Conservation (phyloP, 2,888 invertebrate genomes). For the Brachypalpus laphriformis region DNA sequence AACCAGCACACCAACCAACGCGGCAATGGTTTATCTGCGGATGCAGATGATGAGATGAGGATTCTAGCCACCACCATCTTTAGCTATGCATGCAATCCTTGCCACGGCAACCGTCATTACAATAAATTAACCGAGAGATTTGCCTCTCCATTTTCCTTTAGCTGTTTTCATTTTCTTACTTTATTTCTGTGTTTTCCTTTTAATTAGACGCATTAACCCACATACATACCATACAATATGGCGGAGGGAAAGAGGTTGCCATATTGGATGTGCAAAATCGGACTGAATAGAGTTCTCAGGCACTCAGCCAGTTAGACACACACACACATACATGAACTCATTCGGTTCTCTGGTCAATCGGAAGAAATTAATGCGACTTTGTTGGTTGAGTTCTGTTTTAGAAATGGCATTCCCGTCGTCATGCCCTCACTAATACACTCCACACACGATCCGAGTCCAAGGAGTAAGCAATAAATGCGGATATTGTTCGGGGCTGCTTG, state of each 20-base stretch:
- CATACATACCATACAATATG: conserved; percentile 46
- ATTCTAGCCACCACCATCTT: conserved; percentile 30
- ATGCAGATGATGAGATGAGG: conserved; percentile 66
- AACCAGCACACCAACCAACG: conserved; percentile 9
- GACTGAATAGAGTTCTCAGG: conserved; percentile 20
- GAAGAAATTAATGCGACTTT: conserved; percentile 67
- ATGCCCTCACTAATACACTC: conserved; percentile 13
- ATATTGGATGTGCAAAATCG: conserved; percentile 34
- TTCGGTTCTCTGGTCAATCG: conserved; percentile 59
- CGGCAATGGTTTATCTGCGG: conserved; percentile 51
- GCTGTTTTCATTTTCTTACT: conserved; percentile 58
- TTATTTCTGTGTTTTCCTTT: conserved; percentile 66
- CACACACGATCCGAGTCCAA: conserved; percentile 15
- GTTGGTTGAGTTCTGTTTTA: conserved; percentile 36
- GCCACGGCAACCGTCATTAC: conserved; percentile 67
- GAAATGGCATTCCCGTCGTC: conserved; percentile 44
- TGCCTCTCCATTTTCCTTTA: conserved; percentile 52
- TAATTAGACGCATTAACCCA: conserved; percentile 72
- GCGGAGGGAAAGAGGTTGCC: neutral
- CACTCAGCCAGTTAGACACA: conserved; percentile 7
- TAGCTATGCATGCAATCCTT: conserved; percentile 63
- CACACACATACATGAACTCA: neutral
- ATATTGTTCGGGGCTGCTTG: conserved; percentile 19
- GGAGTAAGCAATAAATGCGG: conserved; percentile 54
- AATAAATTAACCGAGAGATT: conserved; percentile 68